A percentile compares a stretch with the other conserved stretches of the same genome.
phyloP scores from a whole-genome alignment of 2,888 invertebrate species.

The Aphidoletes aphidimyza region DNA sequence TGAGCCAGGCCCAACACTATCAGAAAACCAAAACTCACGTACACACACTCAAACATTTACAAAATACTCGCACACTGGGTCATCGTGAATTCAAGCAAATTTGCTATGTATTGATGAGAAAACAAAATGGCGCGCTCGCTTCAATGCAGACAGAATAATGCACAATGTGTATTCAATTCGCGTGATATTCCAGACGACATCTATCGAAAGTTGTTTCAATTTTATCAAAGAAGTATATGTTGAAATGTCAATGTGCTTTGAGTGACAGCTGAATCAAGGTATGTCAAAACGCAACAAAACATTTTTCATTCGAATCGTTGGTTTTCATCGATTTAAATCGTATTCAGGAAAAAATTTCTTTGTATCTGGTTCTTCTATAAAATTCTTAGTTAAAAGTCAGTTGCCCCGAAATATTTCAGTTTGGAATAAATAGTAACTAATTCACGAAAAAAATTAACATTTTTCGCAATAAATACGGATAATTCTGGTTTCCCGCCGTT shows the following conservation, averaged over 20 bases:
- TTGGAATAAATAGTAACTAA: neutral
- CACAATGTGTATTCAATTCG: neutral
- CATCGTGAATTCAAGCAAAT: neutral
- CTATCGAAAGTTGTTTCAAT: neutral
- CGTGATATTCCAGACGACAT: neutral
- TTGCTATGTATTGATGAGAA: conserved; percentile 13
- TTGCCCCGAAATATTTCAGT: neutral
- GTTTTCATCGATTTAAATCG: conserved; percentile 1
- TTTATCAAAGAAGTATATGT: neutral
- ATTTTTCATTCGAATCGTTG: conserved; percentile 15
- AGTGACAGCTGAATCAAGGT: neutral
- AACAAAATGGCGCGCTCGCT: conserved; percentile 49
- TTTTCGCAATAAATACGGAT: neutral
- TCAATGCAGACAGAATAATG: neutral
- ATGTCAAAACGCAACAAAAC: neutral
- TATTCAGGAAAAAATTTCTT: neutral
- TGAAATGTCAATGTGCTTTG: conserved; percentile 21
- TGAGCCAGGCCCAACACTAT: neutral
- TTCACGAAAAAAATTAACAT: neutral
- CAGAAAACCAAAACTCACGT: no score
- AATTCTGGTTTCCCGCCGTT: conserved; percentile 12
- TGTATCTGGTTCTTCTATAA: neutral
- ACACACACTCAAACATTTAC: no score
- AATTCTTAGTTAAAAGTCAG: neutral
- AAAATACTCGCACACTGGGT: conserved; percentile 4